Evolutionary conservation across 2,888 invertebrate species (phyloP), one percentile per base, ranked within the genome.

Genomic region (Strigamia maritima): DNA sequence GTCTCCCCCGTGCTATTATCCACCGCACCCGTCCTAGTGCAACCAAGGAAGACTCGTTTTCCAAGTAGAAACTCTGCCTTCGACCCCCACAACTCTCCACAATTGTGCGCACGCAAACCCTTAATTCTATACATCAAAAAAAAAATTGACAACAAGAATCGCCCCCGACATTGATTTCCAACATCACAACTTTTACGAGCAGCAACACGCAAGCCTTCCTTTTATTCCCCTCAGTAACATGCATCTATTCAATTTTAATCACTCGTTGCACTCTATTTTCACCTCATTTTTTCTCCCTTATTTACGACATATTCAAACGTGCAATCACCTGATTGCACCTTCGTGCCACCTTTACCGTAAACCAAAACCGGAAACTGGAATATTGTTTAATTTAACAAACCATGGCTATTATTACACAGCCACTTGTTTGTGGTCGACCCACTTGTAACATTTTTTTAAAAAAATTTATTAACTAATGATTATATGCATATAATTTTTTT

Each of bases 201-300:
- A 3, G 22, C 24, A 24, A 24, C 60, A 65, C 60, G 60, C 60
- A 65, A 65, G 22, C 22, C 24, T 65, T 65, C 60, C 22, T 24
- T 65, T 65, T 65, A 24, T 65, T 65, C 22, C 22, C 24, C 22
- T 65, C 60, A 8, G 10, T 65, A 65, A 65, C 24, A 24, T 24
- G 60, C 22, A 65, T 65, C 60, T 65, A 65, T 65, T 65, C 60
- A 65, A 22, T 65, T 65, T 65, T 65, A 65, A 65, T 65, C 60
- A 65, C 60, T 24, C 60, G 22, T 22, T 24, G 44, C 44, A 44
- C 44, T 44, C 44, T 44, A 44, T n/a, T 44, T 44, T 44, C 44
- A n/a, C n/a, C 44, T 44, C 44, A 14, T 44, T 44, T 44, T 44
- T 44, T 44, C n/a, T 44, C 8, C 14, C n/a, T 44, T 44, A n/a